Evolutionary conservation across 2,888 invertebrate species (phyloP), one percentile per base, ranked within the genome.

Genomic region (Xanthia togata): DNA sequence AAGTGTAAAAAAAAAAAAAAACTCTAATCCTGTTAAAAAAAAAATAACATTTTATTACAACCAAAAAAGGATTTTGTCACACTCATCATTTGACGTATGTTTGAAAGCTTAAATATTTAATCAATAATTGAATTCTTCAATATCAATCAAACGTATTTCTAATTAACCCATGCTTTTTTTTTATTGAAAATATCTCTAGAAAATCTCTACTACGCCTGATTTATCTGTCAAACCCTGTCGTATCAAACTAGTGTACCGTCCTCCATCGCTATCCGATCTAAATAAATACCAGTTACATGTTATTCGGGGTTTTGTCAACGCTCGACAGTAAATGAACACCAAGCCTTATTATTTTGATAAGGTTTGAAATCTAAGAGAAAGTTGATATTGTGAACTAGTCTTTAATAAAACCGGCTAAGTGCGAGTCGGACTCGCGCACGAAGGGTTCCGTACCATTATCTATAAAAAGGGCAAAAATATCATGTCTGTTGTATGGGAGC

Each of bases 311-410:
- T 84, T 82, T 89, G 86, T 86, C 87, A 87, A 72, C 79, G 38
- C 41, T 59, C 75, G 72, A 74, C 82, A 84, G 84, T 82, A 79
- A 87, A 84, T 89, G 89, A 86, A 77, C 80, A 82, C 82, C 70
- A 47, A 79, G 86, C 87, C 87, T 87, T 86, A 79, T 89, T 75
- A 76, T 17, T 75, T 59, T 76, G 81, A 84, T 87, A 87, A 82
- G 72, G 73, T 79, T 83, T 73, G 70, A 73, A 57, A 70, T 73
- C 59, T 55, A 63, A 78, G 87, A 84, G 88, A 87, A 87, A 87
- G 87, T 87, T 14, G 78, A 64, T 55, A 67, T 76, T 72, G 71
- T 79, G 57, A 62, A 77, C 65, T 38, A 55, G 59, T 38, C 26
- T 69, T 70, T 65, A 69, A 71, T 68, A 65, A 50, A n/a, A n/a